These are phyloP conservation scores for Homalodisca vitripennis DNA, from an alignment of 1,140 invertebrate genomes.

Conservation along the genomic window DNA sequence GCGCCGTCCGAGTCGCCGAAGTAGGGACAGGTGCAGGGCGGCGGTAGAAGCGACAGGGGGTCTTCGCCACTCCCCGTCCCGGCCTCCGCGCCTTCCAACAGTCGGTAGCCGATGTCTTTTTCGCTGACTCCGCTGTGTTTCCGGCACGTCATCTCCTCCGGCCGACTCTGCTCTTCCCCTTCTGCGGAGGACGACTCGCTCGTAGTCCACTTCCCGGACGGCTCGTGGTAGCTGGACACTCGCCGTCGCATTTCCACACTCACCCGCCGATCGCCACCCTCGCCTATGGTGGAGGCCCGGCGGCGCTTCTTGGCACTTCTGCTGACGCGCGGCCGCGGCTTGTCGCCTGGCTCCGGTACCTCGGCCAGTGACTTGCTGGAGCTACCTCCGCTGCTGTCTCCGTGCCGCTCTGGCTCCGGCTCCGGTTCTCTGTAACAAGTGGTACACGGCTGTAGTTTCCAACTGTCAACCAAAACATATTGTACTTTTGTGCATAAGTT, in stretches of 20 bases:
- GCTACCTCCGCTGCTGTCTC: slow-evolving; percentile 17
- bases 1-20: slow-evolving; percentile 64
- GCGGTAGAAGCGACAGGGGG: slow-evolving; percentile 57
- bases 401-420: background rate
- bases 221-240: slow-evolving; percentile 54
- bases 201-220: slow-evolving; percentile 31
- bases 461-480: too few relatives aligned
- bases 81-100: slow-evolving; percentile 29
- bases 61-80: slow-evolving; percentile 43
- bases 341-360: slow-evolving; percentile 48
- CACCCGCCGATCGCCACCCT: slow-evolving; percentile 47
- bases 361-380: slow-evolving; percentile 6
- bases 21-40: slow-evolving; percentile 74
- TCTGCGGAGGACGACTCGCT: slow-evolving; percentile 37
- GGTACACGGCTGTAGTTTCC: too few relatives aligned
- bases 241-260: slow-evolving; percentile 46
- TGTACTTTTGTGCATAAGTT: too few relatives aligned
- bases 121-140: slow-evolving; percentile 16
- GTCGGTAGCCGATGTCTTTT: slow-evolving; percentile 19
- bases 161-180: slow-evolving; percentile 37
- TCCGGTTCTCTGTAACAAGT: too few relatives aligned
- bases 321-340: slow-evolving; percentile 37
- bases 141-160: slow-evolving; percentile 19
- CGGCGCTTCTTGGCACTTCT: slow-evolving; percentile 44
- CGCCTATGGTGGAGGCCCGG: slow-evolving; percentile 56